Evolutionary conservation across 2,113 vertebrate genomes (phyloP), one percentile per base, ranked within the genome.

Genomic region (Corythornis madagascariensis): DNA sequence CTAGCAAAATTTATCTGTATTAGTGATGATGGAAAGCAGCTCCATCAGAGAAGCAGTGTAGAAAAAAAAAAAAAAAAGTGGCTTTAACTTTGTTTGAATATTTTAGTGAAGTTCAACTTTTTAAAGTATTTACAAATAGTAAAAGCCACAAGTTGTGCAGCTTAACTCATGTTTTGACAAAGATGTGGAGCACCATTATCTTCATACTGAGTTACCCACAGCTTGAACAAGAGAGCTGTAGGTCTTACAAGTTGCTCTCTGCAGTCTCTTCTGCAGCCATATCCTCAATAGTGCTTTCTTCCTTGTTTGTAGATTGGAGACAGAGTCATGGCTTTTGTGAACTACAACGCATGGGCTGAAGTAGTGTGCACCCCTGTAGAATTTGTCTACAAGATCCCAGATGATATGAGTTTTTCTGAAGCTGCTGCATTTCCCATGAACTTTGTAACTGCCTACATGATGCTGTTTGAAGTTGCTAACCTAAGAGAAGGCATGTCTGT

Each of bases 281-380:
- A 43, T 47, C 47, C 22, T 69, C 53, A 87, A 0, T 0, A 0
- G 22, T 79, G 43, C 56, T 89, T 70, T 87, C 38, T 64, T 78
- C 78, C 22, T 74, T 77, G 8, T 59, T 78, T 93, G 64, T 96
- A 99, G 99, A 99, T 99, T 53, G 99, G 99, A 18, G 99, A 99
- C 97, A 97, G 98, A 95, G 98, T 99, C 35, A 99, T 99, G 98
- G 99, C 99, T 47, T 99, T 99, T 95, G 98, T 99, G 31, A 99
- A 99, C 94, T 99, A 99, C 97, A 99, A 96, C 4, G 99, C 99
- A 69, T 99, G 99, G 99, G 99, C 99, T n/a, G 99, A 99, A 93
- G 99, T 99, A 19, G 99, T 98, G 20, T 99, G 99, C 91, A 98
- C 98, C 5, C 98, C 99, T 0, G 96, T 97, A 53, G 99, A 99